phyloP scores from a whole-genome alignment of 2,113 vertebrate genomes.

The Arenaria interpres region DNA sequence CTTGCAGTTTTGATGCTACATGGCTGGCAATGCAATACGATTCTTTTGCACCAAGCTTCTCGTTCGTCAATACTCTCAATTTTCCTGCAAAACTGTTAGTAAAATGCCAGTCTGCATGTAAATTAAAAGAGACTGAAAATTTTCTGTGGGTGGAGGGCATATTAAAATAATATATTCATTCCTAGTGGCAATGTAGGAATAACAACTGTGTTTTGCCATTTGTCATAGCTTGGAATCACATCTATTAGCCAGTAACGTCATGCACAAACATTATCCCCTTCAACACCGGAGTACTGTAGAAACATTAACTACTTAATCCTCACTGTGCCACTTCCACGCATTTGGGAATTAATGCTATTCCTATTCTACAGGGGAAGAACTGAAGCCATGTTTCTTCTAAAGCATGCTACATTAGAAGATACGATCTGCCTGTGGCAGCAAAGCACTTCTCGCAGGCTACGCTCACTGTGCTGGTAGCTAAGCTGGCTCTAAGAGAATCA shows the following conservation, averaged over 20 bases:
- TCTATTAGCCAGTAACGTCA: background rate
- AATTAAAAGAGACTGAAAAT: conserved; percentile 8
- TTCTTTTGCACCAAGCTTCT: background rate
- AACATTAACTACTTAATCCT: background rate
- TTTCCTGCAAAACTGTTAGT: conserved; percentile 46
- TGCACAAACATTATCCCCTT: background rate
- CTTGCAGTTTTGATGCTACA: background rate
- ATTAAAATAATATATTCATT: background rate
- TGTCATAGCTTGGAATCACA: background rate
- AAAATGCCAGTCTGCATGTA: background rate
- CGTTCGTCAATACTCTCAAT: background rate
- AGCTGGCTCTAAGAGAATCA: background rate
- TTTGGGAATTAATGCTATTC: background rate
- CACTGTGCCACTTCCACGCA: background rate
- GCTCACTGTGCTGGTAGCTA: background rate
- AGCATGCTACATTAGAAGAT: background rate
- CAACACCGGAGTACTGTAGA: background rate
- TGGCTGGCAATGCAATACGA: background rate
- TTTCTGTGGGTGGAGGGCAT: background rate
- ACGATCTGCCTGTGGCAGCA: background rate
- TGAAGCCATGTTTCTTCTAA: background rate
- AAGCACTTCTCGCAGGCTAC: background rate
- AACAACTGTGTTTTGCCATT: background rate
- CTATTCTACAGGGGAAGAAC: background rate
- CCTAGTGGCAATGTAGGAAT: background rate